Percentiles rank a stretch among this genome's conserved stretches.
Evolutionary conservation across 2,797 vertebrate species (phyloP).

Genomic region (Acanthiza pusilla): DNA sequence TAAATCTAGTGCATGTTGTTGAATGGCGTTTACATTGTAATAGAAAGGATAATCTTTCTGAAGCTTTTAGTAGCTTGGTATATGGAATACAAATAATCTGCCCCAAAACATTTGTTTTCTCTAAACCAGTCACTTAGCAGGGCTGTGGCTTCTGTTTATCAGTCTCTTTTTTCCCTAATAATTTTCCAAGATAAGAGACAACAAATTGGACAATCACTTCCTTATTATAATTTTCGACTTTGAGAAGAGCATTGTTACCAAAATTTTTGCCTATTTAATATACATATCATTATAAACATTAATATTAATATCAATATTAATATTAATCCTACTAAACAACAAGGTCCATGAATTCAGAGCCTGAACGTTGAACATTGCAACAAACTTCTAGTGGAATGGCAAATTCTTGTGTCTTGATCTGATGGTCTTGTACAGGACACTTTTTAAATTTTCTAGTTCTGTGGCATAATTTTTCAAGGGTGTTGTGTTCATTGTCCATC

Average conservation of each 20-base stretch:
- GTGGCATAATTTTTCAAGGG: background rate
- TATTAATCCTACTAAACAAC: background rate
- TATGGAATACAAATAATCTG: slow-evolving; percentile 25
- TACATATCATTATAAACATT: background rate
- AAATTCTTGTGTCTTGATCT: background rate
- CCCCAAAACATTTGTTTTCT: background rate
- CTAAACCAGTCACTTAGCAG: background rate
- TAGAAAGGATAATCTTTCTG: slow-evolving; percentile 50
- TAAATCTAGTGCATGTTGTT: background rate
- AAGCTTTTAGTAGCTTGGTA: slow-evolving; percentile 14
- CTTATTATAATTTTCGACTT: background rate
- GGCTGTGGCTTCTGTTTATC: background rate
- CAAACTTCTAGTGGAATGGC: background rate
- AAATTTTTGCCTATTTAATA: background rate
- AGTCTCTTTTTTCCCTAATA: background rate
- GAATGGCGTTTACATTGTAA: slow-evolving; percentile 22
- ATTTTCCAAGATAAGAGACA: background rate
- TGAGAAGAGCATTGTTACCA: background rate
- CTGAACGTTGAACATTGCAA: background rate
- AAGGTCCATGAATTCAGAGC: background rate
- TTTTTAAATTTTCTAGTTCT: background rate
- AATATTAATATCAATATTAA: no score
- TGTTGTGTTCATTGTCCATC: background rate
- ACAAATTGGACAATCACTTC: background rate
- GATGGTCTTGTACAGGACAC: background rate